These are phyloP conservation scores for Onychostruthus taczanowskii DNA, from an alignment of 2,113 vertebrate species.

Conservation along the genomic window DNA sequence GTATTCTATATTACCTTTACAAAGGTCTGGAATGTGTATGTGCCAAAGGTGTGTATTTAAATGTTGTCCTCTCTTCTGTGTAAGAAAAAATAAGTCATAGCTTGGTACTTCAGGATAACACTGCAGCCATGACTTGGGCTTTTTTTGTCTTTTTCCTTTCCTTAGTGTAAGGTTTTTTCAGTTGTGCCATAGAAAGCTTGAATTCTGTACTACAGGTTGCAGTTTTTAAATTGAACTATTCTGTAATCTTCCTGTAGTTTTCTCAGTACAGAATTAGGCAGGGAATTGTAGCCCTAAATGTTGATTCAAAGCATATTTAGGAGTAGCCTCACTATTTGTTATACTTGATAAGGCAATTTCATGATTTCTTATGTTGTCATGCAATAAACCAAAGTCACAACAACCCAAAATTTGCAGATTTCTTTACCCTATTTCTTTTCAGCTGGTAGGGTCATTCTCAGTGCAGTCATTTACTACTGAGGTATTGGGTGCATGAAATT, in stretches of 20 bases:
- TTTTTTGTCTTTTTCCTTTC: background rate
- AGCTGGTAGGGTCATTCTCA: background rate
- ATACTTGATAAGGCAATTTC: background rate
- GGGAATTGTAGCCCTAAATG: background rate
- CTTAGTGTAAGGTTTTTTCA: background rate
- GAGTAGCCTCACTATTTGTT: background rate
- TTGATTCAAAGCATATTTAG: background rate
- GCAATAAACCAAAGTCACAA: background rate
- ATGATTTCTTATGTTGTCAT: background rate
- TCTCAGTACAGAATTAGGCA: background rate
- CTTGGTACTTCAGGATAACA: background rate
- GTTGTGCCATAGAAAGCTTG: background rate
- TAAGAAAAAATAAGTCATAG: background rate
- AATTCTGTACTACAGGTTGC: background rate
- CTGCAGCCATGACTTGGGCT: background rate
- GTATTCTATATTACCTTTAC: background rate
- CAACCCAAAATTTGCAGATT: background rate
- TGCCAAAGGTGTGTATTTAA: background rate
- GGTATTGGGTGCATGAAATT: background rate
- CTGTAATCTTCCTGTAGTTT: background rate
- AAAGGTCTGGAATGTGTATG: background rate
- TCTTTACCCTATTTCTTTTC: background rate
- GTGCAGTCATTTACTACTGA: background rate
- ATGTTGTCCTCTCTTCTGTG: background rate
- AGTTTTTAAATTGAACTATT: background rate